A percentile compares a stretch with the other conserved stretches of the same genome.
phyloP scores from a whole-genome alignment of 2,888 invertebrate species.

The Coenonympha glycerion region DNA sequence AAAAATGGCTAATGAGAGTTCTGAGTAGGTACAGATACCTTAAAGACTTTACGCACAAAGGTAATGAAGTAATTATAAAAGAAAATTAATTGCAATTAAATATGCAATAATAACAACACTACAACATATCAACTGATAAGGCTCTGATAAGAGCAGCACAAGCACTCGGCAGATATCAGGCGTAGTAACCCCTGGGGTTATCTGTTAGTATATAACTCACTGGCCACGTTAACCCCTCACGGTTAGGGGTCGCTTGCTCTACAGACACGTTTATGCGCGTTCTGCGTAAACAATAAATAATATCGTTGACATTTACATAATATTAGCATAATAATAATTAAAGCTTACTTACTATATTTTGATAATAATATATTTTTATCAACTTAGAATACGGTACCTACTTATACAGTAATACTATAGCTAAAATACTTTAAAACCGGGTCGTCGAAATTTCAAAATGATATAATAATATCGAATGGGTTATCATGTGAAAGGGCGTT shows the following conservation, averaged over 20 bases:
- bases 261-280: slow-evolving; percentile 5
- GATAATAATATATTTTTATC: no score
- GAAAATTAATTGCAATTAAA: neutral
- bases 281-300: neutral
- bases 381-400: no score
- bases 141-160: neutral
- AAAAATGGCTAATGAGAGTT: no score
- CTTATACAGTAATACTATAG: no score
- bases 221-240: neutral
- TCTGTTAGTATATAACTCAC: slow-evolving; percentile 13
- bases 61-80: neutral
- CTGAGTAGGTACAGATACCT: no score
- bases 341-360: no score
- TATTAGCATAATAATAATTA: no score
- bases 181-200: slow-evolving; percentile 27
- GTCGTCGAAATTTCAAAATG: no score
- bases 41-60: no score
- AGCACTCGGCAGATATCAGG: slow-evolving; percentile 14
- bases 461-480: no score
- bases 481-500: no score
- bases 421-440: no score
- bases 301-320: neutral
- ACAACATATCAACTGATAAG: neutral
- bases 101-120: slow-evolving; percentile 1
- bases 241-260: neutral